These are phyloP conservation scores for Caenorhabditis japonica DNA, from an alignment of 2,888 invertebrate genomes.

Conservation along the genomic window DNA sequence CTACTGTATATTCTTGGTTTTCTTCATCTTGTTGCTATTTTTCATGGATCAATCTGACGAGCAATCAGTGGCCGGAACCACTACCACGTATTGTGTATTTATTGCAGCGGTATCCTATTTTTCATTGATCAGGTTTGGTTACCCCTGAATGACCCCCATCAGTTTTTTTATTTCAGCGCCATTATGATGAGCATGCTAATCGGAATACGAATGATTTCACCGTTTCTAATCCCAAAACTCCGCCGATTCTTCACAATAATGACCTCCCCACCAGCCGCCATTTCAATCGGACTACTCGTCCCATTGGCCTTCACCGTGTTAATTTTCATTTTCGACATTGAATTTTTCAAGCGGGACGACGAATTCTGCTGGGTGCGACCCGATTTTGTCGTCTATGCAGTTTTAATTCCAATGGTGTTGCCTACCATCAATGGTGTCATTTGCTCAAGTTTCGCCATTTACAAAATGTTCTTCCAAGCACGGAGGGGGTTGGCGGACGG, in stretches of 20 bases:
- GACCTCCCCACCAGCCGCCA: constrained; percentile 36
- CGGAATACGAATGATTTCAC: constrained; percentile 50
- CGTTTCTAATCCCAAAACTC: constrained; percentile 25
- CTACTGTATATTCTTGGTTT: constrained; percentile 23
- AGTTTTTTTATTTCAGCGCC: constrained; percentile 58
- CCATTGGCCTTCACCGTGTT: constrained; percentile 17
- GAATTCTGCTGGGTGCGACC: constrained; percentile 70
- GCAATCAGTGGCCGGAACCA: background rate
- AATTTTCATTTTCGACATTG: constrained; percentile 11
- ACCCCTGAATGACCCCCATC: no score
- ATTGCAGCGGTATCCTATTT: constrained; percentile 52
- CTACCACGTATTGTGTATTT: constrained; percentile 32
- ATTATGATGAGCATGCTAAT: constrained; percentile 57
- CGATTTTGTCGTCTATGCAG: constrained; percentile 60
- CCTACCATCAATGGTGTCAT: constrained; percentile 62
- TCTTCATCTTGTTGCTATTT: constrained; percentile 29
- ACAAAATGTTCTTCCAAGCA: constrained; percentile 54
- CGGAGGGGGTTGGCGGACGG: constrained; percentile 21
- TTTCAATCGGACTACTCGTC: constrained; percentile 38
- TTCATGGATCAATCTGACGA: constrained; percentile 31
- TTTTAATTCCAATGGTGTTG: constrained; percentile 63
- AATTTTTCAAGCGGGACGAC: constrained; percentile 65
- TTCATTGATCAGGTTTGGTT: constrained; percentile 54
- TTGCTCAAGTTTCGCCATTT: constrained; percentile 59
- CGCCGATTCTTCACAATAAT: constrained; percentile 33